Evolutionary conservation across 2,888 invertebrate genomes (phyloP).

Genomic region (Ornithoptera priamus): DNA sequence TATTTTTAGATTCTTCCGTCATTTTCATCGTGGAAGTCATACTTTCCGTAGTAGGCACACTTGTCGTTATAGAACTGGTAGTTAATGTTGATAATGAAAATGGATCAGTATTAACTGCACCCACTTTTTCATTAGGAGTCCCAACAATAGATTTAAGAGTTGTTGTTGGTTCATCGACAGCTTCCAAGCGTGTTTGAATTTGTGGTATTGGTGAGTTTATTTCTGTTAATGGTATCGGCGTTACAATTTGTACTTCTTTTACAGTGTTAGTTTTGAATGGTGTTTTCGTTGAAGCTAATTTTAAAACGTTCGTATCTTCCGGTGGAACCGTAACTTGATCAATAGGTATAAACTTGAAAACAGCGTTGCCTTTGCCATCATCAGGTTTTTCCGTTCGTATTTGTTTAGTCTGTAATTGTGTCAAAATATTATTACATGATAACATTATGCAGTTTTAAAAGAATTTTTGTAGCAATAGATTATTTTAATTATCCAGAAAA

Average conservation of each 20-base stretch:
- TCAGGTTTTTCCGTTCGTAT: conserved; percentile 75
- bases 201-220: conserved; percentile 59
- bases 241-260: conserved; percentile 49
- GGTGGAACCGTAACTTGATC: conserved; percentile 64
- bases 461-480: background rate
- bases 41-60: conserved; percentile 3
- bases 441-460: conserved; percentile 6
- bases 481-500: background rate
- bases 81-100: conserved; percentile 37
- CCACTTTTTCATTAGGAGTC: conserved; percentile 39
- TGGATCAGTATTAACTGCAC: conserved; percentile 18
- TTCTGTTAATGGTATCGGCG: conserved; percentile 54
- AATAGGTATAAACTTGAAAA: conserved; percentile 75
- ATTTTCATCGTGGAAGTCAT: background rate
- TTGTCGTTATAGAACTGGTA: conserved; percentile 33
- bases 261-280: conserved; percentile 47
- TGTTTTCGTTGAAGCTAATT: conserved; percentile 62
- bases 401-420: conserved; percentile 75
- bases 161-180: conserved; percentile 43
- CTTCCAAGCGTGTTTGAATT: conserved; percentile 46
- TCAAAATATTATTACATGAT: conserved; percentile 31
- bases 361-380: conserved; percentile 60
- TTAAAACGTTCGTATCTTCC: conserved; percentile 69
- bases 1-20: conserved; percentile 4
- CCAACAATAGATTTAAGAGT: conserved; percentile 39